phyloP scores from a whole-genome alignment of 1,140 invertebrate species.

The Listronotus bonariensis region DNA sequence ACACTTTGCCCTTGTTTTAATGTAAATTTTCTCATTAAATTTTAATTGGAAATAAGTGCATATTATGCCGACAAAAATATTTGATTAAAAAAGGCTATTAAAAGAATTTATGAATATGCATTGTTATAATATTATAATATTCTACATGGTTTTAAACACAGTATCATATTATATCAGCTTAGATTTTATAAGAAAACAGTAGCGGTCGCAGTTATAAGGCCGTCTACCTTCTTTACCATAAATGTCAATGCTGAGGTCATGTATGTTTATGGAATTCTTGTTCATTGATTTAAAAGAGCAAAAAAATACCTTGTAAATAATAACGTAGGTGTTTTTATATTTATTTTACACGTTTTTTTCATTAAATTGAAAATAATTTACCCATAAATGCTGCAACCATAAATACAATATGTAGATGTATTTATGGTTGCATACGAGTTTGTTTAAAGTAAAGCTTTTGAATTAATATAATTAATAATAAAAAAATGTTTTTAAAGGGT shows the following conservation, averaged over 20 bases:
- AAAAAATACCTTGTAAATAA: background rate
- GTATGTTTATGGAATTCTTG: constrained; percentile 9
- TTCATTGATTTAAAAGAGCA: background rate
- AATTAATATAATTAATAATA: too few relatives aligned
- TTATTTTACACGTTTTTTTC: too few relatives aligned
- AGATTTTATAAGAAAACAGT: constrained; percentile 1
- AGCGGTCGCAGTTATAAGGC: background rate
- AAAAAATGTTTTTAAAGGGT: too few relatives aligned
- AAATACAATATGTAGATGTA: too few relatives aligned
- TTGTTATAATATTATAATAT: constrained; percentile 8
- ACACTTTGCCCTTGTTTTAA: too few relatives aligned
- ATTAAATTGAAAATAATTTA: too few relatives aligned
- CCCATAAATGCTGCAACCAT: too few relatives aligned
- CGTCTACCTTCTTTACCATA: constrained; percentile 26
- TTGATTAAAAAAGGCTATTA: constrained; percentile 3
- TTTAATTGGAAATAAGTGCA: background rate
- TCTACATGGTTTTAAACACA: constrained; percentile 1
- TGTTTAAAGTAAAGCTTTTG: too few relatives aligned
- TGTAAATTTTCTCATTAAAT: constrained; percentile 1
- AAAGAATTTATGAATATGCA: constrained; percentile 13
- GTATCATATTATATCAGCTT: background rate
- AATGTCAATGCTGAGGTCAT: constrained; percentile 30
- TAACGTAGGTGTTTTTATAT: background rate
- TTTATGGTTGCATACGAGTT: too few relatives aligned
- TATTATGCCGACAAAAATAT: background rate